These are phyloP conservation scores for Anguilla japonica DNA, from an alignment of 2,113 vertebrate species.

Conservation along the genomic window DNA sequence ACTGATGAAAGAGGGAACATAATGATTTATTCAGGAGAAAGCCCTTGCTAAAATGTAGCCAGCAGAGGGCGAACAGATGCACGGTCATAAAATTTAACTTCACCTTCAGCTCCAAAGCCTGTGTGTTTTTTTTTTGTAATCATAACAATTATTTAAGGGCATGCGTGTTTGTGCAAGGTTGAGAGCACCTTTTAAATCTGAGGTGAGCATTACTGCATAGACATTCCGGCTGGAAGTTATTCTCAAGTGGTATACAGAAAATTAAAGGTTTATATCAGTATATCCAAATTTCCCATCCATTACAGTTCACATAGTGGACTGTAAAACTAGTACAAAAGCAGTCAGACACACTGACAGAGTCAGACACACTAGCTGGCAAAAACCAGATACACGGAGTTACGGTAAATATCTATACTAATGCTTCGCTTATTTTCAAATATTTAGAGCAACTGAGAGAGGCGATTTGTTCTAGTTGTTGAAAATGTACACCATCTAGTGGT, in stretches of 20 bases:
- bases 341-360: too few relatives aligned
- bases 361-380: neutral
- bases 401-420: neutral
- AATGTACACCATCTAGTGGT: conserved; percentile 21
- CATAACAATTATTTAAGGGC: neutral
- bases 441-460: neutral
- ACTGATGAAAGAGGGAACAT: conserved; percentile 14
- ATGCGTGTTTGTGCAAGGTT: neutral
- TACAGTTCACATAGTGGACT: too few relatives aligned
- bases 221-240: neutral
- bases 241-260: too few relatives aligned
- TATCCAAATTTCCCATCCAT: too few relatives aligned
- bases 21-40: conserved; percentile 29
- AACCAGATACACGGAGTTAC: neutral
- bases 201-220: too few relatives aligned
- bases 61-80: neutral
- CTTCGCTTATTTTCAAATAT: too few relatives aligned
- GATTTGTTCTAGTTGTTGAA: neutral
- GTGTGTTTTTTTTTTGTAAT: neutral
- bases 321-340: too few relatives aligned
- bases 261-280: too few relatives aligned
- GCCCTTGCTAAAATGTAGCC: neutral
- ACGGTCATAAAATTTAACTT: neutral
- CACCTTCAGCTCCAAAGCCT: neutral
- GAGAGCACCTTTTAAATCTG: neutral